Conservation (phyloP, 1,140 invertebrate species). For the Tetramorium parvispinum region DNA sequence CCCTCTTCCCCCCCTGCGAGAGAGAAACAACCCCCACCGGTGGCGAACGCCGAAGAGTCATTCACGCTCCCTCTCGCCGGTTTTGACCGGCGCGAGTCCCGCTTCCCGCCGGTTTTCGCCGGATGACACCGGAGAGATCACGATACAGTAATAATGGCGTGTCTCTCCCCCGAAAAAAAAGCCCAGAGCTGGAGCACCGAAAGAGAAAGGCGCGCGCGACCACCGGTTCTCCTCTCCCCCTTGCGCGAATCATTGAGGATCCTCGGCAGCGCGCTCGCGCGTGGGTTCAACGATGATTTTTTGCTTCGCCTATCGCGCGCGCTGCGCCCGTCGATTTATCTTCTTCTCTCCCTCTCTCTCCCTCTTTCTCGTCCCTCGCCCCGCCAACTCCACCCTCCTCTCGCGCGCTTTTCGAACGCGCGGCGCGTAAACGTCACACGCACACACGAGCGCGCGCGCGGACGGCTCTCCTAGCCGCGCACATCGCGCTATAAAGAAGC, state of each 20-base stretch:
- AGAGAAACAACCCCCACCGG: not conserved
- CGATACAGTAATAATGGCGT: not conserved
- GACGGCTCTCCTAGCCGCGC: not conserved
- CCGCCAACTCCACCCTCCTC: constrained; percentile 53
- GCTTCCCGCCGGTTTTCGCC: not conserved
- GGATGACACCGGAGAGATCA: not conserved
- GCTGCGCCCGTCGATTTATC: not conserved
- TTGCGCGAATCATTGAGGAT: not conserved
- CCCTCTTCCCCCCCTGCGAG: not conserved
- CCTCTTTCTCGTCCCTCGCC: not conserved
- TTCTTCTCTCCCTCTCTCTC: not conserved
- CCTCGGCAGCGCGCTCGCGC: not conserved
- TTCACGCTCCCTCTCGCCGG: not conserved
- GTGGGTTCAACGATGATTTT: not conserved
- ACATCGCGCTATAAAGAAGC: constrained; percentile 56
- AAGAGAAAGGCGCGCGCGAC: not conserved
- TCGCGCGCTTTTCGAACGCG: constrained; percentile 74
- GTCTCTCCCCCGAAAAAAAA: not conserved
- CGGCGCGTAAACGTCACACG: constrained; percentile 45
- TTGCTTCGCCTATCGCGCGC: not conserved
- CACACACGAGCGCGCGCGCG: constrained; percentile 5
- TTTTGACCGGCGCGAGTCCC: not conserved
- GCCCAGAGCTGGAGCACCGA: not conserved
- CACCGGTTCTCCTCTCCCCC: not conserved
- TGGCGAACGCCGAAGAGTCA: not conserved